Evolutionary conservation across 2,888 invertebrate species (phyloP), one percentile per base, ranked within the genome.

Genomic region (Lacanobia wlatinum): DNA sequence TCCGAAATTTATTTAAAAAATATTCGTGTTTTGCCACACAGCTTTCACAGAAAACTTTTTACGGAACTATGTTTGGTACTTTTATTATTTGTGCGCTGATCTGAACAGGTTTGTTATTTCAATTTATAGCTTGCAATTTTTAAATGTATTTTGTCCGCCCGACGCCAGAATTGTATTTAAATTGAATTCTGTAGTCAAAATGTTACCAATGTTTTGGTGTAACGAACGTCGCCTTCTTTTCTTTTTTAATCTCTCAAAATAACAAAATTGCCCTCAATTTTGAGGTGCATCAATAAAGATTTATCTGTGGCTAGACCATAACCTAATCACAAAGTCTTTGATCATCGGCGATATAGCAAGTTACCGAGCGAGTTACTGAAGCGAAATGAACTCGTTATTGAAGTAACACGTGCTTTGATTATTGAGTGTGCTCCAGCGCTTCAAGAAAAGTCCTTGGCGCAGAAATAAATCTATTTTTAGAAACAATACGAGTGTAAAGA

Each of bases 381-480:
- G 71, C 71, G 50, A 53, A 78, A 70, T 66, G 52, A 82, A 66
- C 65, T 85, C 64, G 74, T 75, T 78, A 81, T 76, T 77, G 75
- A 69, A 74, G 62, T 62, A 50, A 43, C 70, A 84, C 87, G 86
- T 86, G 84, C 73, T 46, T 40, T 9, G 63, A 66, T 50, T 84
- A 70, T 65, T 12, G 66, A 85, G 59, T 40, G 46, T 21, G 48
- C 59, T 59, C 60, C 64, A 60, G 53, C 18, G 70, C 28, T 77
- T 74, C 78, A 60, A 59, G 73, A 59, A 72, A 68, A 63, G 58
- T 84, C 84, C 74, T 81, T 82, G 73, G 52, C n/a, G 56, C 50
- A 60, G 68, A 70, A 68, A 69, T 66, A 48, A 73, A 61, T 65
- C 63, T 78, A 70, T 76, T 70, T 71, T 79, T 72, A 69, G 58